These are phyloP conservation scores for Athrips mouffetella DNA, from an alignment of 2,888 invertebrate species.

Conservation along the genomic window DNA sequence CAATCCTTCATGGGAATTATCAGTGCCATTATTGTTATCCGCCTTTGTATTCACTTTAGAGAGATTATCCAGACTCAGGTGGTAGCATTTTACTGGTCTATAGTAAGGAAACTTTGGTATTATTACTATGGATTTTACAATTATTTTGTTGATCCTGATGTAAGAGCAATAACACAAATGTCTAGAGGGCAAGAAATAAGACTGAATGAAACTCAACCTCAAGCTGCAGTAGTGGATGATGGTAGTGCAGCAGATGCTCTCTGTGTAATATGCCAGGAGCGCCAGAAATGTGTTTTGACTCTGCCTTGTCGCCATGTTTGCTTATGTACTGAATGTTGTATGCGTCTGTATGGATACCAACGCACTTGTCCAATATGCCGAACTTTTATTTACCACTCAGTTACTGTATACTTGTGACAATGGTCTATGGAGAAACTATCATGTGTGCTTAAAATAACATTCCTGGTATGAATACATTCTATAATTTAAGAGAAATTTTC, in stretches of 20 bases:
- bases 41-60: slow-evolving; percentile 56
- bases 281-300: slow-evolving; percentile 74
- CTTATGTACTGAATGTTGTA: slow-evolving; percentile 72
- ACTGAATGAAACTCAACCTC: slow-evolving; percentile 27
- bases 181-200: slow-evolving; percentile 45
- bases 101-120: slow-evolving; percentile 55
- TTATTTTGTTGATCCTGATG: slow-evolving; percentile 62
- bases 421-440: neutral
- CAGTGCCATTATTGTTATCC: slow-evolving; percentile 53
- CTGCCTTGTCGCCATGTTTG: slow-evolving; percentile 78
- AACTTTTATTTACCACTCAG: slow-evolving; percentile 74
- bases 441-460: slow-evolving; percentile 5
- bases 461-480: neutral
- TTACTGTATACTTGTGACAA: slow-evolving; percentile 73
- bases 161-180: slow-evolving; percentile 54
- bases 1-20: slow-evolving; percentile 65
- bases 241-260: slow-evolving; percentile 52
- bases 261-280: slow-evolving; percentile 78
- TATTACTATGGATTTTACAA: slow-evolving; percentile 57
- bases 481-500: slow-evolving; percentile 1
- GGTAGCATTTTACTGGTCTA: slow-evolving; percentile 49
- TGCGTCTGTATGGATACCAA: slow-evolving; percentile 67
- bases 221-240: slow-evolving; percentile 33
- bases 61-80: slow-evolving; percentile 41
- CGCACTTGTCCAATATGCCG: slow-evolving; percentile 76